A percentile compares a stretch with the other conserved stretches of the same genome.
Conservation (phyloP, 2,113 vertebrate species). For the Psittacula cyanocephala region DNA sequence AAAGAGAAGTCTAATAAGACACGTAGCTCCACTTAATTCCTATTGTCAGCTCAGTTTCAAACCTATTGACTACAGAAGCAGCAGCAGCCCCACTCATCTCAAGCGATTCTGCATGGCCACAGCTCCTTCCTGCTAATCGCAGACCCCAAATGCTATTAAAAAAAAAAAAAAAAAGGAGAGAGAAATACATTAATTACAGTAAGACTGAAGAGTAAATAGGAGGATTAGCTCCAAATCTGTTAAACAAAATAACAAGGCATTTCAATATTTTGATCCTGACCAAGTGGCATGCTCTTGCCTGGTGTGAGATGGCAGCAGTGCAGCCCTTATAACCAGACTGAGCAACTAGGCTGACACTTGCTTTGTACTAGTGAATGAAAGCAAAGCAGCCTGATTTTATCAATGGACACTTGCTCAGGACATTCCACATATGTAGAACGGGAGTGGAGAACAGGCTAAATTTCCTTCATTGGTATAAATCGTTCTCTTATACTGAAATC, state of each 20-base stretch:
- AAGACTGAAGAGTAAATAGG: background rate
- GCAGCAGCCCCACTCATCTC: background rate
- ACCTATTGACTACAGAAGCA: background rate
- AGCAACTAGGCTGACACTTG: background rate
- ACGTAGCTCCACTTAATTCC: background rate
- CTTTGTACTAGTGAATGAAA: background rate
- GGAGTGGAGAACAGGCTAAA: background rate
- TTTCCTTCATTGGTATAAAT: background rate
- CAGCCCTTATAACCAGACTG: background rate
- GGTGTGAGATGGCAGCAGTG: background rate
- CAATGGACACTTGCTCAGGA: background rate
- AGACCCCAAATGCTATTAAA: background rate
- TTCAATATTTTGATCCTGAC: background rate
- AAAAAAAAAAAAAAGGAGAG: background rate
- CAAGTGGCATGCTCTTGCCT: background rate
- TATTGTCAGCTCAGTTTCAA: constrained; percentile 13
- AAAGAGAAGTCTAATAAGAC: background rate
- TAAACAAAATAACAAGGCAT: background rate
- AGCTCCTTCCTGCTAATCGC: background rate
- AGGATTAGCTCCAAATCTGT: background rate
- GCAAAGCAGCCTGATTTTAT: background rate
- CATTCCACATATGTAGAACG: background rate
- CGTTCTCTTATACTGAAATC: background rate
- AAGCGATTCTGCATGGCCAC: background rate
- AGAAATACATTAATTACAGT: background rate